A percentile compares a stretch with the other conserved stretches of the same genome.
phyloP scores from a whole-genome alignment of 2,888 invertebrate genomes.

The Bombylius discolor region DNA sequence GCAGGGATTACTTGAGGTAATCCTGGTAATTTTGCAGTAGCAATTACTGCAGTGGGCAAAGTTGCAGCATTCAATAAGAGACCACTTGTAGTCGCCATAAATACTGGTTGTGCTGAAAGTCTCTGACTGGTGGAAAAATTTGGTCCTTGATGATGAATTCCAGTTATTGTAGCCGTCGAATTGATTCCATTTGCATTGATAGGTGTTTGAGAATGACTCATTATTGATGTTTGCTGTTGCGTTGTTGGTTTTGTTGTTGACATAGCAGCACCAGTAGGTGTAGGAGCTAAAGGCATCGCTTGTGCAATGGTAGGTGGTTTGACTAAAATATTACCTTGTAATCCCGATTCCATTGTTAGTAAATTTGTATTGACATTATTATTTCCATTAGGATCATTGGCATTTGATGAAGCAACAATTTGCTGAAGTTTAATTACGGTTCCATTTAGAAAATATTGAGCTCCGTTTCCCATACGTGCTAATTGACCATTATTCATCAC shows the following conservation, averaged over 20 bases:
- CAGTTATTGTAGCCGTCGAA: background rate
- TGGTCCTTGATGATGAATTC: constrained; percentile 1
- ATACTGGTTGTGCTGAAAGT: constrained; percentile 26
- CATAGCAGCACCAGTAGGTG: constrained; percentile 22
- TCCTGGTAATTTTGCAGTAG: constrained; percentile 17
- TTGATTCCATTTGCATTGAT: background rate
- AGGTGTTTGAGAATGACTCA: background rate
- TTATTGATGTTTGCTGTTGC: constrained; percentile 2
- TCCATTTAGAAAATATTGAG: constrained; percentile 34
- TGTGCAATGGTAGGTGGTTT: constrained; percentile 10
- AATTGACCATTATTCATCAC: constrained; percentile 16
- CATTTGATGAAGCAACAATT: constrained; percentile 10
- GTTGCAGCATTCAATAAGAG: constrained; percentile 31
- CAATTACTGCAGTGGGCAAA: constrained; percentile 30
- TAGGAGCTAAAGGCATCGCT: constrained; percentile 11
- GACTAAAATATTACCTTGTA: constrained; percentile 11
- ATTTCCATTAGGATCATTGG: constrained; percentile 15
- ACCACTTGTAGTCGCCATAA: constrained; percentile 35
- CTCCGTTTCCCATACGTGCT: constrained; percentile 9
- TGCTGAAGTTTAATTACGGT: constrained; percentile 33
- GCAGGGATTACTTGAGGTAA: constrained; percentile 24
- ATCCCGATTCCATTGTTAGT: constrained; percentile 8
- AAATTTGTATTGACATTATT: constrained; percentile 6
- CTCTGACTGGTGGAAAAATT: constrained; percentile 7
- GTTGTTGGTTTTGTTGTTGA: constrained; percentile 25